A percentile compares a stretch with the other conserved stretches of the same genome.
Evolutionary conservation across 2,113 vertebrate species (phyloP).

Genomic region (Cervus canadensis): DNA sequence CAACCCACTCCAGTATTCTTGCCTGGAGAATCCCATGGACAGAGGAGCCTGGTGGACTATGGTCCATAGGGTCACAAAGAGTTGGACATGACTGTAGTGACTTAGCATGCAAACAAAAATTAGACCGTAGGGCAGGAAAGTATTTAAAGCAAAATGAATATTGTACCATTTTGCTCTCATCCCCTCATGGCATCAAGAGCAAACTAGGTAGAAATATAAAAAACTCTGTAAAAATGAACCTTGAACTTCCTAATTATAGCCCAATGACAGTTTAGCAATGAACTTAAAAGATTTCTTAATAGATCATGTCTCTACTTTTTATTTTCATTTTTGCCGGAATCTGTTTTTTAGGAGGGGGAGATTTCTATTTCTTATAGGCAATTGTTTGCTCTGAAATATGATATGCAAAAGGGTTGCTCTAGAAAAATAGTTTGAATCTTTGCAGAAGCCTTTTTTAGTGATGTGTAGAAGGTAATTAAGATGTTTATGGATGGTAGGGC

Average conservation of each 20-base stretch:
- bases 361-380: constrained; percentile 15
- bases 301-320: background rate
- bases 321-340: background rate
- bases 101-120: background rate
- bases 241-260: background rate
- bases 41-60: background rate
- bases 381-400: background rate
- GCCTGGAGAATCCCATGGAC: background rate
- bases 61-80: background rate
- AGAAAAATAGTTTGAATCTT: constrained; percentile 2
- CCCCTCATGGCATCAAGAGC: background rate
- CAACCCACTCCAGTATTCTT: background rate
- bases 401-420: background rate
- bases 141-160: background rate
- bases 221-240: background rate
- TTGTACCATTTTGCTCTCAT: background rate
- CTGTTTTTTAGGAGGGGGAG: background rate
- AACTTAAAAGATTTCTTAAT: background rate
- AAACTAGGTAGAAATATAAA: background rate
- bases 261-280: background rate
- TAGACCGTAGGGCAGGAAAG: background rate
- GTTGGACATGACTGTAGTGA: too few relatives aligned
- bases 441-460: background rate
- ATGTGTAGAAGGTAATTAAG: background rate
- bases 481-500: background rate